Evolutionary conservation across 1,140 invertebrate genomes (phyloP), one percentile per base, ranked within the genome.

Genomic region (Leucophenga varia): DNA sequence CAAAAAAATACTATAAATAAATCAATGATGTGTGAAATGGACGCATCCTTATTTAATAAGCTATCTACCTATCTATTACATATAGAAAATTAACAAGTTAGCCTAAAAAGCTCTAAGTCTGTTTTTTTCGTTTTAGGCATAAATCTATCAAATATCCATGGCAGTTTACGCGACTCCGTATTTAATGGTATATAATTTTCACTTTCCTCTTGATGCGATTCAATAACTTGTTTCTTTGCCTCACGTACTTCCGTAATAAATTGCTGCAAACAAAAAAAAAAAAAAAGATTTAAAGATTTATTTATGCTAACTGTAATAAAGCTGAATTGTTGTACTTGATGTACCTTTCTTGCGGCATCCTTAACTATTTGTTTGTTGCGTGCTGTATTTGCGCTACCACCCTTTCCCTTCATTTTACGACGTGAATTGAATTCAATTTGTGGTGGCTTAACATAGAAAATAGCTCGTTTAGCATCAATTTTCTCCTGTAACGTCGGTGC

Each of bases 321-420:
- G n/a, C n/a, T n/a, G n/a, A n/a, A n/a, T n/a, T n/a, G n/a, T n/a
- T 7, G 32, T 44, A 65, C 68, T 67, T n/a, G n/a, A n/a, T n/a
- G n/a, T 68, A 86, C 88, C 74, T 81, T 84, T 76, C 83, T 83
- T 25, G 78, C 80, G 46, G 78, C 58, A 56, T 87, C 86, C 61
- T 86, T 85, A 2, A 91, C 80, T 47, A 90, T 90, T 63, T 88
- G 89, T 67, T 91, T 92, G 49, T 87, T 86, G 52, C 84, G 84
- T 36, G 88, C 82, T 39, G 82, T 78, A 69, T 88, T 86, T 0
- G 82, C 87, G 36, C 84, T 84, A 18, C 90, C 87, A 50, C 85
- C 89, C 65, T 85, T 87, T 38, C 88, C 88, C 76, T 91, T 89
- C 57, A 80, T 82, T 74, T 88, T 92, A 52, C 82, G 84, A 19